Evolutionary conservation across 2,888 invertebrate species (phyloP).

Genomic region (Nephrotoma appendiculata): DNA sequence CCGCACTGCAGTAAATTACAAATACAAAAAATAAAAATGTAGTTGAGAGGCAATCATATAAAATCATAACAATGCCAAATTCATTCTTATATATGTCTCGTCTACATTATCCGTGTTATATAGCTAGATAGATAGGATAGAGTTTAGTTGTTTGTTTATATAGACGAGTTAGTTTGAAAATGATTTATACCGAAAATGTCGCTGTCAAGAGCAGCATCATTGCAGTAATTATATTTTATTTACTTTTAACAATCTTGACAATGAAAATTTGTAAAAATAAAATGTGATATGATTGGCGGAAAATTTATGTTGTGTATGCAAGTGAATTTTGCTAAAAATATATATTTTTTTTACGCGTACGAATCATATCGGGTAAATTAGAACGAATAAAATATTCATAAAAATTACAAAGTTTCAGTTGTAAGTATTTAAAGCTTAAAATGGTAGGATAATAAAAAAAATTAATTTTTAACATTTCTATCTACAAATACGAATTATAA

Average conservation of each 20-base stretch:
- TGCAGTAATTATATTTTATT: neutral
- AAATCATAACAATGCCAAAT: neutral
- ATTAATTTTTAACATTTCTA: too few relatives aligned
- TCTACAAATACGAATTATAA: too few relatives aligned
- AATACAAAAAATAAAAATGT: neutral
- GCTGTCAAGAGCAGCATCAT: neutral
- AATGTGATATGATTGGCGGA: too few relatives aligned
- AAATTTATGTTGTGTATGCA: too few relatives aligned
- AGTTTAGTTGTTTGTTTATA: neutral
- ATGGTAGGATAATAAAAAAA: too few relatives aligned
- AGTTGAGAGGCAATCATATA: neutral
- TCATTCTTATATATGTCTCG: neutral
- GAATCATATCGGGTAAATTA: too few relatives aligned
- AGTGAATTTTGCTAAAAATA: too few relatives aligned
- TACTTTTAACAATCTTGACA: neutral
- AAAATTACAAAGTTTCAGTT: too few relatives aligned
- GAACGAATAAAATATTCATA: too few relatives aligned
- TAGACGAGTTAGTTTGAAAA: neutral
- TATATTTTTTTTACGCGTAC: too few relatives aligned
- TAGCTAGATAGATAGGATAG: neutral
- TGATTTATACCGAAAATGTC: neutral
- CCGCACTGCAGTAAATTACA: neutral
- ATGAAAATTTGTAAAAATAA: neutral
- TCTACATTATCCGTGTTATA: neutral
- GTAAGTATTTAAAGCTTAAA: too few relatives aligned